Conservation (phyloP, 2,888 invertebrate species). For the Parascotia fuliginaria region DNA sequence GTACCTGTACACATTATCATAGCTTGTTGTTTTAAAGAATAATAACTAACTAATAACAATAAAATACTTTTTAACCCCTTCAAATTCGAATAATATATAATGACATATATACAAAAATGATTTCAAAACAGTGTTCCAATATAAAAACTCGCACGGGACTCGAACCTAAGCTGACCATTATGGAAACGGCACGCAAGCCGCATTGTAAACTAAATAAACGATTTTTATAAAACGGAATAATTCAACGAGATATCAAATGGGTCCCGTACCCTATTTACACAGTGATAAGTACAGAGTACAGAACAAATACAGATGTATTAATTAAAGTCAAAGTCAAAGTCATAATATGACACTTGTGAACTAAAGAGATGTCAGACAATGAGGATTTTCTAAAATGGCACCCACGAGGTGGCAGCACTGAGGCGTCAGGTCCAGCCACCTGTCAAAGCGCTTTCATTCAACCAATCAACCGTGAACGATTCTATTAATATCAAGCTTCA, state of each 20-base stretch:
- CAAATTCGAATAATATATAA: conserved; percentile 14
- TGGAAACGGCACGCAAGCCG: conserved; percentile 47
- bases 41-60: neutral
- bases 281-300: conserved; percentile 24
- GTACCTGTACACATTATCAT: no score
- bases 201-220: conserved; percentile 39
- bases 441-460: no score
- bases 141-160: conserved; percentile 47
- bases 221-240: conserved; percentile 58
- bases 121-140: conserved; percentile 26
- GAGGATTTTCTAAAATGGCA: no score
- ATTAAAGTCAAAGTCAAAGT: neutral
- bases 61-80: neutral
- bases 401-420: no score
- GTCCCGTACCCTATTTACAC: conserved; percentile 49
- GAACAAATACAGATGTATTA: conserved; percentile 11
- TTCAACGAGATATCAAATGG: conserved; percentile 62
- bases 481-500: no score
- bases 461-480: no score
- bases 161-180: conserved; percentile 47
- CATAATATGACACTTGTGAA: no score
- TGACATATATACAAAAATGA: conserved; percentile 10
- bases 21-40: neutral
- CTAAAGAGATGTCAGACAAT: no score
- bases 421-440: no score